These are phyloP conservation scores for Phthorimaea operculella DNA, from an alignment of 1,140 invertebrate genomes.

Conservation along the genomic window DNA sequence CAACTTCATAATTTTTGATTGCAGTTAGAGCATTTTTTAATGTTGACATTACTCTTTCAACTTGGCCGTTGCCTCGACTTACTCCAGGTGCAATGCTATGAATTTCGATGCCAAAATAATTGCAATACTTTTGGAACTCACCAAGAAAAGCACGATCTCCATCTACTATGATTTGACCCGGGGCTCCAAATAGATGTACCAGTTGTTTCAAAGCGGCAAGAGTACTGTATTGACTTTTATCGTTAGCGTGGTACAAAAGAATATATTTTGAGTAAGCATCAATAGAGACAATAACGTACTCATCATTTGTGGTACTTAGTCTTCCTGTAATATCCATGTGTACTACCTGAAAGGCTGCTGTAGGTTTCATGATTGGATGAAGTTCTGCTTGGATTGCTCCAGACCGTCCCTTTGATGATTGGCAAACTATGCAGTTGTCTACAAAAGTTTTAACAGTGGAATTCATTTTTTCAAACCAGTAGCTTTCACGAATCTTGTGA, in stretches of 20 bases:
- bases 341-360: slow-evolving; percentile 26
- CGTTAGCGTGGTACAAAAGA: slow-evolving; percentile 13
- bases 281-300: slow-evolving; percentile 22
- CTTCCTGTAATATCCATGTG: slow-evolving; percentile 30
- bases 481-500: slow-evolving; percentile 8
- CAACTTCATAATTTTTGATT: background rate
- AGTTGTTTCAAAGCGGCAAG: slow-evolving; percentile 16
- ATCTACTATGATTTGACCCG: background rate
- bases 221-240: slow-evolving; percentile 8
- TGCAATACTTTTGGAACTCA: background rate
- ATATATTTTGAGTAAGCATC: slow-evolving; percentile 23
- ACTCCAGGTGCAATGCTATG: background rate
- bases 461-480: slow-evolving; percentile 23
- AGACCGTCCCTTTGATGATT: slow-evolving; percentile 20
- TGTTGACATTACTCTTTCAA: background rate
- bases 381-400: slow-evolving; percentile 14
- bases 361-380: slow-evolving; percentile 21
- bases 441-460: slow-evolving; percentile 22
- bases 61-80: background rate
- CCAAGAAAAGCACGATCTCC: background rate
- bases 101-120: background rate
- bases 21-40: background rate
- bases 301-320: slow-evolving; percentile 17
- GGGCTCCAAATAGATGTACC: background rate
- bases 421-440: slow-evolving; percentile 28